Evolutionary conservation across 2,888 invertebrate genomes (phyloP), one percentile per base, ranked within the genome.

Genomic region (Platycheirus rosarum): DNA sequence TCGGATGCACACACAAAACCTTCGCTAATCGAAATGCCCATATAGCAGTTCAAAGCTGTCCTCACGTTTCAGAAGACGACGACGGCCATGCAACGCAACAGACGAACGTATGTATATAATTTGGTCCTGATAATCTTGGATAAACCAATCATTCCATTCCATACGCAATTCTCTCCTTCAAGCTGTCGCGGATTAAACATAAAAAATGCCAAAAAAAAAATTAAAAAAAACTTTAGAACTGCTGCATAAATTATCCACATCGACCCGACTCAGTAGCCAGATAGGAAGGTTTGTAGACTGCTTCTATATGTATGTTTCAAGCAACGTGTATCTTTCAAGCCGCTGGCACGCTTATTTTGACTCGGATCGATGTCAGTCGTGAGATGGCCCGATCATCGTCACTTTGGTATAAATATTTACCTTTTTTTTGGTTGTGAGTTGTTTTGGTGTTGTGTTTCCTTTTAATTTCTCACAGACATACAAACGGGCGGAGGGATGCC

Each of bases 281-380:
- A 75, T 74, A 69, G 71, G 46, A 49, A 51, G 73, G 29, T 75
- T 80, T 80, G 55, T 69, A 70, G 48, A 48, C 42, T 20, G 32
- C 51, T 14, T 23, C 1, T 32, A 26, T 18, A 14, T 23, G 26
- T 48, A 48, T 11, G 53, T 69, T 53, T 65, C 37, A 65, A 48
- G 76, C 18, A 73, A 57, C 76, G 68, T 68, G 57, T 71, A 73
- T 68, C 60, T 71, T 42, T 53, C 8, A 6, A 4, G 23, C 49
- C 63, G 84, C 53, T 84, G 84, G 84, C 84, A 84, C 84, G 84
- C 84, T 84, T 84, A 84, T 84, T 84, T 78, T 69, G 73, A 84
- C 73, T 78, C 62, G 84, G 84, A 84, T 84, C 84, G 84, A 84
- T 84, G 84, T 84, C 78, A 78, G 77, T 84, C 84, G 84, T 84